Evolutionary conservation across 1,140 invertebrate species (phyloP).

Genomic region (Sitobion miscanthi): DNA sequence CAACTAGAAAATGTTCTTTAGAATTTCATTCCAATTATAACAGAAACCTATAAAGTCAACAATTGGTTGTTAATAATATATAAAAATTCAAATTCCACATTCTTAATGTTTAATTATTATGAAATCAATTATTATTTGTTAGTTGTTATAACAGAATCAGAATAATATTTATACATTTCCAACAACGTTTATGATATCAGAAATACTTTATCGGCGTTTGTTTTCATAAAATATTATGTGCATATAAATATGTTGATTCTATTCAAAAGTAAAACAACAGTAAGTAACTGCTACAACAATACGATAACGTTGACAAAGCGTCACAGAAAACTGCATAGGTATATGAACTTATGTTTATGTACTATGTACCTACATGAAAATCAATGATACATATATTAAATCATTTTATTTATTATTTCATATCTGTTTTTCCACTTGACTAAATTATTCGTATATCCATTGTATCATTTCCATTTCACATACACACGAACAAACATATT

Average conservation of each 20-base stretch:
- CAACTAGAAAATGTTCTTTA: too few species aligned
- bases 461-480: not conserved
- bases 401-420: not conserved
- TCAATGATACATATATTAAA: not conserved
- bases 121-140: not conserved
- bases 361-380: not conserved
- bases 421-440: not conserved
- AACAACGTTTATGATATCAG: not conserved
- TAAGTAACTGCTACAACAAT: not conserved
- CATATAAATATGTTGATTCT: not conserved
- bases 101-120: not conserved
- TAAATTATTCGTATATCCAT: not conserved
- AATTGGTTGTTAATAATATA: not conserved
- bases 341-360: not conserved
- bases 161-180: not conserved
- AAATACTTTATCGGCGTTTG: not conserved
- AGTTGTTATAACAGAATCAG: not conserved
- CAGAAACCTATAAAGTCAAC: not conserved
- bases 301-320: not conserved
- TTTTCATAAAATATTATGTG: not conserved
- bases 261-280: not conserved
- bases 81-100: not conserved
- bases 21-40: not conserved
- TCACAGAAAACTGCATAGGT: not conserved
- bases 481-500: not conserved